Percentiles rank a stretch among this genome's conserved stretches.
Evolutionary conservation across 2,888 invertebrate species (phyloP).

Genomic region (Melangyna quadrimaculata): DNA sequence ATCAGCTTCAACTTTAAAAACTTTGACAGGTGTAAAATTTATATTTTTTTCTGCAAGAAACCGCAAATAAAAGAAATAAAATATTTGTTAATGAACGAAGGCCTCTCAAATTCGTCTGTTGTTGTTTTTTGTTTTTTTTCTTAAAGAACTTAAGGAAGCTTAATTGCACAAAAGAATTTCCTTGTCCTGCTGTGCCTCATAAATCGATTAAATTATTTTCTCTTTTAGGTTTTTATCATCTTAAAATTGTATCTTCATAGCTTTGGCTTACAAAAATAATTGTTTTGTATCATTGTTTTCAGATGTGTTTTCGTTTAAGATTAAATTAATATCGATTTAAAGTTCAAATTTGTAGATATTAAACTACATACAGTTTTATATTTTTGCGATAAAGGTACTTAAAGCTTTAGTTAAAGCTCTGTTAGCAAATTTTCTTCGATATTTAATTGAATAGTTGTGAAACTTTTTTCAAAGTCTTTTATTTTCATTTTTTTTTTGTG

Average conservation of each 20-base stretch:
- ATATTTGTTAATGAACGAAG: not conserved
- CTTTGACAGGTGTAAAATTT: constrained; percentile 6
- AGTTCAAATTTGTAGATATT: not conserved
- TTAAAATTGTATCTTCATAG: not conserved
- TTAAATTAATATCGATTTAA: not conserved
- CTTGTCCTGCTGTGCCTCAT: not conserved
- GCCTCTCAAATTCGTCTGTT: not conserved
- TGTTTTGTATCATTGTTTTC: not conserved
- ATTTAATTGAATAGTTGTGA: no score
- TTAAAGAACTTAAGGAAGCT: not conserved
- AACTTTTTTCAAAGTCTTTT: no score
- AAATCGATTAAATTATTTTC: constrained; percentile 3
- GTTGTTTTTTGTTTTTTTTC: not conserved
- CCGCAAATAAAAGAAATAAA: not conserved
- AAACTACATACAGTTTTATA: no score
- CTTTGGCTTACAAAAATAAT: not conserved
- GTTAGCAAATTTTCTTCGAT: no score
- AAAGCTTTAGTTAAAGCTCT: no score
- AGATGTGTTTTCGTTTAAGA: not conserved
- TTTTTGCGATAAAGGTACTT: no score
- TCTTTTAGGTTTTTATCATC: not conserved
- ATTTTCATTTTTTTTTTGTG: no score
- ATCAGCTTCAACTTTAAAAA: not conserved
- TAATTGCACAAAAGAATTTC: not conserved
- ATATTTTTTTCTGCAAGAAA: not conserved